These are phyloP conservation scores for Gambelia wislizenii DNA, from an alignment of 2,797 vertebrate genomes.

Conservation along the genomic window DNA sequence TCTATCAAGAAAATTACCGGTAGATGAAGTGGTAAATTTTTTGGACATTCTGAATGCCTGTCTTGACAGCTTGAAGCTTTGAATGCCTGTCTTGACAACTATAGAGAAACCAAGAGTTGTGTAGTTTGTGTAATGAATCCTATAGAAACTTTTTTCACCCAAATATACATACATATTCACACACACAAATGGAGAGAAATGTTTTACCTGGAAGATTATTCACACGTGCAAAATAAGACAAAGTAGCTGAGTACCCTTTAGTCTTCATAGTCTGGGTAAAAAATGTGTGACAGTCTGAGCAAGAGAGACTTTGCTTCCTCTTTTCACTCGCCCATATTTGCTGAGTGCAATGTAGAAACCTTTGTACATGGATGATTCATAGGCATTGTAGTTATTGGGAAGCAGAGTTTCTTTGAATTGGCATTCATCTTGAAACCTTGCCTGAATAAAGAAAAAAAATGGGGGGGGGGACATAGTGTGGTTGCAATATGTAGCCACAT, in stretches of 20 bases:
- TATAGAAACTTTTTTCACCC: slow-evolving; percentile 85
- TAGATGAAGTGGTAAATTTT: neutral
- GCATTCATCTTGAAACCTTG: slow-evolving; percentile 93
- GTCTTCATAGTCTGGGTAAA: slow-evolving; percentile 91
- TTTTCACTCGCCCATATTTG: slow-evolving; percentile 92
- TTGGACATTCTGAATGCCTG: neutral
- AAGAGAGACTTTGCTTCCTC: slow-evolving; percentile 91
- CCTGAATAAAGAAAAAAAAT: slow-evolving; percentile 77
- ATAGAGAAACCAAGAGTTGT: neutral
- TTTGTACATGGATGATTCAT: slow-evolving; percentile 87
- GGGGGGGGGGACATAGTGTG: slow-evolving; percentile 1
- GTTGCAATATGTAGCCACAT: neutral
- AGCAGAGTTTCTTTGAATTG: slow-evolving; percentile 94
- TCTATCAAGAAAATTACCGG: too few species aligned
- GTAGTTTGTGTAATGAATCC: slow-evolving; percentile 76
- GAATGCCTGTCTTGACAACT: slow-evolving; percentile 53
- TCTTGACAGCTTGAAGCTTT: too few species aligned
- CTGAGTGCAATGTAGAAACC: slow-evolving; percentile 94
- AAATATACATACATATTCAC: slow-evolving; percentile 87
- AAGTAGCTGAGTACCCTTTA: slow-evolving; percentile 21
- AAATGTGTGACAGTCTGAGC: slow-evolving; percentile 97
- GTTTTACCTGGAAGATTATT: slow-evolving; percentile 85
- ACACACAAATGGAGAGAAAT: slow-evolving; percentile 62
- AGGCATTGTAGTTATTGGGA: slow-evolving; percentile 97
- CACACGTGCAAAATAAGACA: slow-evolving; percentile 91